phyloP scores from a whole-genome alignment of 2,888 invertebrate species.

The Nipponacmea schrenckii region DNA sequence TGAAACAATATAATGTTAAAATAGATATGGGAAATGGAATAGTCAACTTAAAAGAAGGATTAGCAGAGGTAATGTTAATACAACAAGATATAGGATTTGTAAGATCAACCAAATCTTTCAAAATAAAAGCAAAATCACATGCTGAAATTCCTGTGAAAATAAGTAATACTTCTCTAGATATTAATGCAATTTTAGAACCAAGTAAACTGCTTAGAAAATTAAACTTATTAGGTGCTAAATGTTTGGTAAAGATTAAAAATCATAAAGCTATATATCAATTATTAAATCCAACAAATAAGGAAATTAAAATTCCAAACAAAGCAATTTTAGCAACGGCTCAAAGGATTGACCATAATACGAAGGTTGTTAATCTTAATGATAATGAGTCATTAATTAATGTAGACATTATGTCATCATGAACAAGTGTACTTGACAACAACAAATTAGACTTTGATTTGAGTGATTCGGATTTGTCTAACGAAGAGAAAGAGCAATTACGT shows the following conservation, averaged over 20 bases:
- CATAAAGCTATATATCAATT: constrained; percentile 12
- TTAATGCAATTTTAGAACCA: background rate
- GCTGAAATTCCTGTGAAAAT: background rate
- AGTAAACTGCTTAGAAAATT: background rate
- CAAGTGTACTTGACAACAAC: background rate
- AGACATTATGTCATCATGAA: background rate
- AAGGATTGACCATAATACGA: background rate
- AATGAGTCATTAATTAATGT: background rate
- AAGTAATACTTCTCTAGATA: background rate
- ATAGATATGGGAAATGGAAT: constrained; percentile 24
- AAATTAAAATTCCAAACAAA: constrained; percentile 22
- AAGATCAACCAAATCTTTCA: no score
- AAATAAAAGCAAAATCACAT: constrained; percentile 10
- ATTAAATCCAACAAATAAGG: constrained; percentile 26
- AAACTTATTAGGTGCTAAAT: constrained; percentile 4
- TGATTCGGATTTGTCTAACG: constrained; percentile 12
- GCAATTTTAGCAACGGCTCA: constrained; percentile 25
- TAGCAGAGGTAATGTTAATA: background rate
- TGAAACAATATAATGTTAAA: constrained; percentile 24
- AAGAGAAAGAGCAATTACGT: background rate
- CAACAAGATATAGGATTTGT: background rate
- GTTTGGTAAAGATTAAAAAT: background rate
- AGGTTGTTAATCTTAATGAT: background rate
- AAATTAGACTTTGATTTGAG: constrained; percentile 18
- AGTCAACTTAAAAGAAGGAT: background rate